Conservation (phyloP, 2,888 invertebrate genomes). For the Cheilosia pagana region DNA sequence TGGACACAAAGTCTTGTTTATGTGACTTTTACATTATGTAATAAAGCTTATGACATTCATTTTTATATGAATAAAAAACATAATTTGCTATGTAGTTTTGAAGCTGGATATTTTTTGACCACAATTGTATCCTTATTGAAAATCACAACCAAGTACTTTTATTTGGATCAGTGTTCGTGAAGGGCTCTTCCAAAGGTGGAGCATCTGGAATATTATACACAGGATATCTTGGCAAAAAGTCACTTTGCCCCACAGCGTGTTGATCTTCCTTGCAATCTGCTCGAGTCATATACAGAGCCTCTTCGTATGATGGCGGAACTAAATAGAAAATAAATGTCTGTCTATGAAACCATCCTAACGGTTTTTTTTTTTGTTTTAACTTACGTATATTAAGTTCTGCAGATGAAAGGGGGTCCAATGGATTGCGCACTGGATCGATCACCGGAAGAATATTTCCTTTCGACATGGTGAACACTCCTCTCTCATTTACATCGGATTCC, state of each 20-base stretch:
- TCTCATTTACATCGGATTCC: background rate
- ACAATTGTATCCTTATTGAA: background rate
- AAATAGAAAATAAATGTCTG: background rate
- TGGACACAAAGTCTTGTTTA: too few species aligned
- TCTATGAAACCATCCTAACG: too few species aligned
- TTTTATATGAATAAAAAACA: too few species aligned
- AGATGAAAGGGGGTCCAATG: conserved; percentile 44
- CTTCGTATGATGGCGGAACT: conserved; percentile 81
- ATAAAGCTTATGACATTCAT: too few species aligned
- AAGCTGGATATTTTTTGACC: too few species aligned
- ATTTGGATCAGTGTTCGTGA: conserved; percentile 56
- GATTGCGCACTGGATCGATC: conserved; percentile 36
- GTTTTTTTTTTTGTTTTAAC: conserved; percentile 4
- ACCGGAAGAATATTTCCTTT: conserved; percentile 33
- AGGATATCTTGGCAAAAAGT: conserved; percentile 82
- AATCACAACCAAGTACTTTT: conserved; percentile 76
- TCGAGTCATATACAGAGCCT: conserved; percentile 79
- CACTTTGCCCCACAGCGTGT: conserved; percentile 78
- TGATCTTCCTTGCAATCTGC: conserved; percentile 76
- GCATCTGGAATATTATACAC: conserved; percentile 79
- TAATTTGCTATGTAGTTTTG: too few species aligned
- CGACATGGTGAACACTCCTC: conserved; percentile 20
- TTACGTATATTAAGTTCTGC: conserved; percentile 53
- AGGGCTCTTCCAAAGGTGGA: conserved; percentile 48
- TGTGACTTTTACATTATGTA: too few species aligned